Conservation (phyloP, 1,140 invertebrate species). For the Rhynchophorus ferrugineus region DNA sequence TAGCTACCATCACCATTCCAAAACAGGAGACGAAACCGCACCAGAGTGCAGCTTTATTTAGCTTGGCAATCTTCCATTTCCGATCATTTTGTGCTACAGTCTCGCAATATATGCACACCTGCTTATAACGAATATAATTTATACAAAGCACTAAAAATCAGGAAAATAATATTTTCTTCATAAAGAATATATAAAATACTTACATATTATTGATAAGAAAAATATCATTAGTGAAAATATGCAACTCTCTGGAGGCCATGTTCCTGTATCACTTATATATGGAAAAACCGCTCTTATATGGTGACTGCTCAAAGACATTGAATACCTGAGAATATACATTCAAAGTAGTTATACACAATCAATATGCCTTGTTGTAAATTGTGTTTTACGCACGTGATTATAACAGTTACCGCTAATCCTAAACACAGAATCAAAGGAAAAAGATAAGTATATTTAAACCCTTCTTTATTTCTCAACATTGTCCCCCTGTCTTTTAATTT, state of each 20-base stretch:
- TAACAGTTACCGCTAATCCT: background rate
- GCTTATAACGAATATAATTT: slow-evolving; percentile 4
- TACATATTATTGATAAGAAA: slow-evolving; percentile 58
- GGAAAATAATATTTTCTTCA: no score
- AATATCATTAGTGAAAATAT: slow-evolving; percentile 69
- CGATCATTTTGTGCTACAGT: background rate
- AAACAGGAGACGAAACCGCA: background rate
- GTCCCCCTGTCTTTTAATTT: no score
- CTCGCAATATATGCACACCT: slow-evolving; percentile 6
- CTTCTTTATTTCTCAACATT: no score
- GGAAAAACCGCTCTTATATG: slow-evolving; percentile 65
- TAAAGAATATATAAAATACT: slow-evolving; percentile 37
- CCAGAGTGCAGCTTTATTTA: background rate
- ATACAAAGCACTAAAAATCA: slow-evolving; percentile 6
- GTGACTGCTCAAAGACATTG: slow-evolving; percentile 52
- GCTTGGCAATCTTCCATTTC: background rate
- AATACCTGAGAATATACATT: slow-evolving; percentile 47
- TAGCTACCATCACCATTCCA: slow-evolving; percentile 9
- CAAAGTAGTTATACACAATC: background rate
- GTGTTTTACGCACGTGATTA: background rate
- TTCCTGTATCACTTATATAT: slow-evolving; percentile 71
- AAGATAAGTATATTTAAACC: background rate
- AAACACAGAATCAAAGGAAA: background rate
- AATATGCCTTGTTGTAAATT: background rate
- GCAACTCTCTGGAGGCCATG: slow-evolving; percentile 66